A percentile compares a stretch with the other conserved stretches of the same genome.
These are phyloP conservation scores for Drosophila tani DNA, from an alignment of 1,140 invertebrate genomes.

Conservation along the genomic window DNA sequence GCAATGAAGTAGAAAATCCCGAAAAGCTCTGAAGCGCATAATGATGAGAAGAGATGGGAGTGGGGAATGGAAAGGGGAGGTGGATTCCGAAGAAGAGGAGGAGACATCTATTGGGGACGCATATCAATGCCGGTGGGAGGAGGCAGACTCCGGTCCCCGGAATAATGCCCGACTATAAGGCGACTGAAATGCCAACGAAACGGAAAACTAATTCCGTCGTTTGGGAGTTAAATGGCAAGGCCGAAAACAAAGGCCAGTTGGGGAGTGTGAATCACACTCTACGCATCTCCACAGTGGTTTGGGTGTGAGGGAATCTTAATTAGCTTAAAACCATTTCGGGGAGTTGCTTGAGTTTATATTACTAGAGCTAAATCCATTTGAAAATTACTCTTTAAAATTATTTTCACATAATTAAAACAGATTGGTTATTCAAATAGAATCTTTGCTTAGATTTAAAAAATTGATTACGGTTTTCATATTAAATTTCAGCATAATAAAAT, in stretches of 20 bases:
- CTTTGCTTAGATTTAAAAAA: too few relatives aligned
- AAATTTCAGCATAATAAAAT: too few relatives aligned
- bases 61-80: conserved; percentile 1
- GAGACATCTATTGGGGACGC: conserved; percentile 13
- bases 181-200: conserved; percentile 75
- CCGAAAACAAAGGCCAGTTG: conserved; percentile 33
- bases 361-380: background rate
- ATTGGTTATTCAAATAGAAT: too few relatives aligned
- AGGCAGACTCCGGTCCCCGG: conserved; percentile 26
- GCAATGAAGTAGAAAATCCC: conserved; percentile 81
- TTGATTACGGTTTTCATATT: too few relatives aligned
- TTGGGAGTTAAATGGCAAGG: conserved; percentile 69
- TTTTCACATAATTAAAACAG: background rate
- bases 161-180: conserved; percentile 56
- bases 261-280: conserved; percentile 20
- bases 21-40: conserved; percentile 72
- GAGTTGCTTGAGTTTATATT: background rate
- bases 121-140: conserved; percentile 31
- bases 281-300: conserved; percentile 49
- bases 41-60: conserved; percentile 46
- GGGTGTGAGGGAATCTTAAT: conserved; percentile 24
- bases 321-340: conserved; percentile 19
- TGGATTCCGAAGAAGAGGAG: background rate
- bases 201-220: conserved; percentile 80
- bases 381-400: background rate